A percentile compares a stretch with the other conserved stretches of the same genome.
These are phyloP conservation scores for Eutrigla gurnardus DNA, from an alignment of 2,797 vertebrate species.

Conservation along the genomic window DNA sequence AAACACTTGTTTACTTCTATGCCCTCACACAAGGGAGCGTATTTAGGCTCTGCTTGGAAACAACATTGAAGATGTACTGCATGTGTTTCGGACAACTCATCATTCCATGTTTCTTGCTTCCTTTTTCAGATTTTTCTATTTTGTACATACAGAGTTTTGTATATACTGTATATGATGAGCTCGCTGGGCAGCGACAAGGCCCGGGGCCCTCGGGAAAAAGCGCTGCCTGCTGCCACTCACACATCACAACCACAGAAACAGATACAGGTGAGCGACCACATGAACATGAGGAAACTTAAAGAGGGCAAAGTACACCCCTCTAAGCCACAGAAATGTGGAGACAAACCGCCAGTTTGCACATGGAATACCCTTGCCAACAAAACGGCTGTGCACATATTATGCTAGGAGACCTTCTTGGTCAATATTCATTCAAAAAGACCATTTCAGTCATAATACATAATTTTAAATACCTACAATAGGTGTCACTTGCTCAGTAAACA, in stretches of 20 bases:
- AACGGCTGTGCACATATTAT: constrained; percentile 27
- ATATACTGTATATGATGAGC: constrained; percentile 99
- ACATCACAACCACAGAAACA: constrained; percentile 93
- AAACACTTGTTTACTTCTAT: neutral
- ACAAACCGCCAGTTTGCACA: constrained; percentile 7
- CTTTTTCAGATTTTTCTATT: constrained; percentile 95
- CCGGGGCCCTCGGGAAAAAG: constrained; percentile 95
- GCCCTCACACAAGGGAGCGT: constrained; percentile 6
- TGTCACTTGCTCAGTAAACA: neutral
- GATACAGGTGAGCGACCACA: constrained; percentile 89
- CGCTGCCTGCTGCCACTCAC: constrained; percentile 88
- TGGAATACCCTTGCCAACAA: neutral
- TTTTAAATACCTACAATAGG: neutral
- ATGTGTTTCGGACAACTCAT: constrained; percentile 9
- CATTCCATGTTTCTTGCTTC: constrained; percentile 25
- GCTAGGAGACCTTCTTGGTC: neutral
- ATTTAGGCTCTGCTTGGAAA: neutral
- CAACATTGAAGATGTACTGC: neutral
- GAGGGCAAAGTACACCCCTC: constrained; percentile 3
- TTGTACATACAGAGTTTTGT: constrained; percentile 99
- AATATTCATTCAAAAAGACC: neutral
- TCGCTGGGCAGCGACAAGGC: constrained; percentile 93
- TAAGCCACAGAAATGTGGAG: neutral
- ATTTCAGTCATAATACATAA: neutral
- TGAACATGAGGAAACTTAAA: neutral